Base-by-base conservation (phyloP, 1,140 invertebrate species). In the Trichogramma pretiosum region DNA sequence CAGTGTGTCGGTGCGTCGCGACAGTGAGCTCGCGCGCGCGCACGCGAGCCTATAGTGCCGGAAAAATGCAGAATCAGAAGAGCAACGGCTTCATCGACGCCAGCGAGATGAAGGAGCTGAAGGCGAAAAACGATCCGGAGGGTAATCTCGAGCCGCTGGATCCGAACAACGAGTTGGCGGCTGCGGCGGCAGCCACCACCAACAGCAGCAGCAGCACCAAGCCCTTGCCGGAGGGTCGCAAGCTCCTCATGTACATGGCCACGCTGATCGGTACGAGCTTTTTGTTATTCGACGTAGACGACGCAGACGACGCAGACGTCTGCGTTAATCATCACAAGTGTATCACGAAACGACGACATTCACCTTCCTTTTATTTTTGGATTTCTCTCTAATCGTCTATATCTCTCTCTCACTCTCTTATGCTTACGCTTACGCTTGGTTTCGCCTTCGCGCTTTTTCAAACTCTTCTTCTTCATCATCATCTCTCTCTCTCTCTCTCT, bases 221-320 rank as follows among this genome's bases (percentile, higher is more conserved):
- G 19, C 17, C 35, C 11, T 11, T 23, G 21, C 38, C 43, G 16
- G 52, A 55, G 36, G 63, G 56, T 7, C 56, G 54, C 11, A 63
- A 60, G 41, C 22, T 62, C 32, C 58, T 58, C 40, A 61, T 63
- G 48, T 58, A 57, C 48, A 21, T 56, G 1, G 57, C 60, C 2
- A 62, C 61, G 0, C 33, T 63, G 18, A 58, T 61, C 42, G 61
- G 63, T 61, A 46, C 62, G 61, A 28, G 11, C 24, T 28, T 28
- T 28, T 11, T 11, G 24, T 28, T 5, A 5, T 28, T 28, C 11
- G 11, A 7, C 24, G 11, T 11, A 28, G 24, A 28, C 24, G n/a
- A n/a, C n/a, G n/a, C n/a, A n/a, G n/a, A n/a, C n/a, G n/a, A n/a
- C n/a, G n/a, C n/a, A n/a, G n/a, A n/a, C n/a, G n/a, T n/a, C n/a